Percentiles rank a stretch among this genome's conserved stretches.
Conservation (phyloP, 2,113 vertebrate genomes). For the Atrichornis clamosus region DNA sequence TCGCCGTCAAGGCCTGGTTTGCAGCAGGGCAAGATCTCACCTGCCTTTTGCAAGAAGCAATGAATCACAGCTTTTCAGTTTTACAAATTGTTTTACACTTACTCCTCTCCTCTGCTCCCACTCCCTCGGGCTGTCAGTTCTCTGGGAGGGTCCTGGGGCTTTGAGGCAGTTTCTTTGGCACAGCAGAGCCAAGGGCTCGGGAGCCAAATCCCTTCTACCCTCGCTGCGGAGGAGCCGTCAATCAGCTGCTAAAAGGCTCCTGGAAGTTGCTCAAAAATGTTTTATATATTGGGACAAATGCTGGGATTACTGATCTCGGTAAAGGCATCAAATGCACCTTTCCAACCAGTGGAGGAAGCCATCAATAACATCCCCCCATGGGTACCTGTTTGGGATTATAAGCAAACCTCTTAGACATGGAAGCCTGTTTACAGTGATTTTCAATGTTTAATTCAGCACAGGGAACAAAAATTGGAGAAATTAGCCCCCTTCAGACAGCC, state of each 20-base stretch:
- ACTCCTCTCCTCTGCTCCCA: not conserved
- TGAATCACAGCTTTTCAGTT: not conserved
- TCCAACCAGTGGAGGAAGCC: not conserved
- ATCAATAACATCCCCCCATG: not conserved
- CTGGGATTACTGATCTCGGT: not conserved
- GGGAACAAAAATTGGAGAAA: not conserved
- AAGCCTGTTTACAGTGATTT: not conserved
- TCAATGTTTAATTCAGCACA: not conserved
- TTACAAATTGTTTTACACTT: not conserved
- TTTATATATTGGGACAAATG: not conserved
- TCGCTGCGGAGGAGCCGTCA: rapidly evolving
- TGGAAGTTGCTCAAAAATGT: not conserved
- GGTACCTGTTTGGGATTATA: not conserved
- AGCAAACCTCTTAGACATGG: not conserved
- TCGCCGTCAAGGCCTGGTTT: not conserved
- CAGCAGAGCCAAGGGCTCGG: not conserved
- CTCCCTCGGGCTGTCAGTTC: not conserved
- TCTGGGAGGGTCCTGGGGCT: not conserved
- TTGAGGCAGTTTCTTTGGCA: not conserved
- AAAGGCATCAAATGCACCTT: not conserved
- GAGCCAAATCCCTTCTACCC: not conserved
- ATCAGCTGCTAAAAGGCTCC: not conserved
- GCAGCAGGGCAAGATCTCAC: not conserved
- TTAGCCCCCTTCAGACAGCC: not conserved
- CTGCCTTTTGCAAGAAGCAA: not conserved